Evolutionary conservation across 2,113 vertebrate species (phyloP), one percentile per base, ranked within the genome.

Genomic region (Neogobius melanostomus): DNA sequence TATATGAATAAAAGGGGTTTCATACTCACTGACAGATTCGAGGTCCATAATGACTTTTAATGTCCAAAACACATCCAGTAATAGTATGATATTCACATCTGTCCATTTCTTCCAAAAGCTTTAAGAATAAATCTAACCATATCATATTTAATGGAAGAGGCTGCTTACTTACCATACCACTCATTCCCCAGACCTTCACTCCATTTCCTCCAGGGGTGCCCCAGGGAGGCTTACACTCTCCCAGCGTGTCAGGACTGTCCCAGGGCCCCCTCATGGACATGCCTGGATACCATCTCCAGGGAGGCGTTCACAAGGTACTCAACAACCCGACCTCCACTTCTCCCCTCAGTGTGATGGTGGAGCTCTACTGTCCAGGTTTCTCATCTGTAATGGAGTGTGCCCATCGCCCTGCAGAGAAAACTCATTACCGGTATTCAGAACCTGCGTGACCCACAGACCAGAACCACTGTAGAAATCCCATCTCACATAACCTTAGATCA

Each of bases 381-480:
- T 47, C 11, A 70, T 66, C 36, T 14, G 17, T 53, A 71, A 47
- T 50, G 51, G 8, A 14, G 56, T 59, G 56, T 59, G 56, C 56
- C 28, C 56, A 59, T 59, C 14, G 10, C 54, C 56, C 56, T 59
- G 56, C 56, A 59, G 56, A 59, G 56, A 59, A 59, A 59, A 59
- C 56, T 59, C 56, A 59, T 59, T 59, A 59, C 56, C 7, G 11
- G 42, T 28, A 59, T 59, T 59, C 56, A 59, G 56, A 59, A 21
- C 28, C 56, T 59, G 7, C 42, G 56, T 42, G 56, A 59, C 56
- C 56, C 56, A 59, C 21, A 15, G 56, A 59, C 56, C 28, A 59
- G 28, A 28, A 59, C 56, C 56, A 42, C 56, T 59, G 54, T 57
- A 59, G 56, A 59, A 36, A 59, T 59, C 56, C 56, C 56, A 59